Base-by-base conservation (phyloP, 92 coral and sea anemone species). In the Porites evermanni region DNA sequence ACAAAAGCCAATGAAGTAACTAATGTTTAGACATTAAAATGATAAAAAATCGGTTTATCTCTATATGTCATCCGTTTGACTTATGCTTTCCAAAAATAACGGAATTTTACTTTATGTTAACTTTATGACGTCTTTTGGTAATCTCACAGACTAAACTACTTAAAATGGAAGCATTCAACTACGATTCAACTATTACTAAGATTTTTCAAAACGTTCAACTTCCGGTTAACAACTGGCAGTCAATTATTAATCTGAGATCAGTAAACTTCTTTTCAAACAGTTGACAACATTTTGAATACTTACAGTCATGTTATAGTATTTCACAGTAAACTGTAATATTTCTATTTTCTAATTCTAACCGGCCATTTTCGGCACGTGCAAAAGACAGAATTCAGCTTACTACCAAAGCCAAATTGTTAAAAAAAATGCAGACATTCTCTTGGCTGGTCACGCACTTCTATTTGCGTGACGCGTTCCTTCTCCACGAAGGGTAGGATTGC, bases 81-180 rank as follows among this genome's bases (percentile, higher is more conserved):
- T 14, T 79, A 50, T 12, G 0, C 51, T 47, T n/a, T 79, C 83
- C 83, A 65, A 69, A 80, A 80, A 69, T 68, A 80, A 69, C 66
- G 64, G 14, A 65, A 23, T 79, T 17, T 26, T 16, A 67, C 69
- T 80, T 76, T 21, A 56, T 23, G 18, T 13, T 69, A 18, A 64
- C 59, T 16, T 56, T 78, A 16, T 11, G 19, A 14, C 13, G 18
- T 38, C 38, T 12, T 4, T 70, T n/a, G 29, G 50, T 56, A 54
- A 56, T 11, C 10, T 60, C 70, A 58, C 50, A 58, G 26, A 53
- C 78, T 53, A 70, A 20, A 16, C 16, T 24, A 54, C 26, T 70
- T 26, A 29, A 24, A 12, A n/a, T 24, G 16, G 19, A 17, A 67
- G 64, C 61, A 50, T 51, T 20, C 64, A 67, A n/a, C 19, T 29